phyloP scores from a whole-genome alignment of 2,888 invertebrate genomes.

The Linnaemya tessellans region DNA sequence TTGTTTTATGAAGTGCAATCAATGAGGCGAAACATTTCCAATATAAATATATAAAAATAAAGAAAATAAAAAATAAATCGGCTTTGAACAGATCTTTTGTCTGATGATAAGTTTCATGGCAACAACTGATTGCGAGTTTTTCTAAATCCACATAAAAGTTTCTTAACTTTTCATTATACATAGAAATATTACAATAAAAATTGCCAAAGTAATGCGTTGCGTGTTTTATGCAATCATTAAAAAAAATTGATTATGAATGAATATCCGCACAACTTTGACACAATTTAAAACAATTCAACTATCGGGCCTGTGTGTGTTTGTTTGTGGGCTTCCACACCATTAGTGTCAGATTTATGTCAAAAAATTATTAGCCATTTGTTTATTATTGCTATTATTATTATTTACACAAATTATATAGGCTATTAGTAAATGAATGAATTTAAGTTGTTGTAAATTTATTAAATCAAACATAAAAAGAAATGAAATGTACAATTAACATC shows the following conservation, averaged over 20 bases:
- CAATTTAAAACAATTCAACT: conserved; percentile 4
- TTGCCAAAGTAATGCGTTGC: not conserved
- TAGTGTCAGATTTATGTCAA: not conserved
- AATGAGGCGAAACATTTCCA: no score
- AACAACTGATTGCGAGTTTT: no score
- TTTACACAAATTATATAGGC: not conserved
- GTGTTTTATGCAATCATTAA: not conserved
- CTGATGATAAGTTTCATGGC: no score
- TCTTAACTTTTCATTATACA: not conserved
- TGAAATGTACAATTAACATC: not conserved
- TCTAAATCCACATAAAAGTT: not conserved
- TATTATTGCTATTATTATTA: not conserved
- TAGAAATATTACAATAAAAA: not conserved
- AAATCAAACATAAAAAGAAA: not conserved
- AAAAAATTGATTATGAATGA: not conserved
- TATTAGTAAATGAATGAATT: not conserved
- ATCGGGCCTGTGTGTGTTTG: not conserved
- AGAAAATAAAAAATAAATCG: no score
- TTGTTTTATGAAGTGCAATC: no score
- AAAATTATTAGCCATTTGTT: not conserved
- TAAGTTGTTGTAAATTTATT: not conserved
- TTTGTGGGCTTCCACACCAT: not conserved
- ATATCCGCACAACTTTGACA: conserved; percentile 40
- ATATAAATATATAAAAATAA: no score
- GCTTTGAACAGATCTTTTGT: no score